phyloP scores from a whole-genome alignment of 2,113 vertebrate species.

The Semnornis frantzii region DNA sequence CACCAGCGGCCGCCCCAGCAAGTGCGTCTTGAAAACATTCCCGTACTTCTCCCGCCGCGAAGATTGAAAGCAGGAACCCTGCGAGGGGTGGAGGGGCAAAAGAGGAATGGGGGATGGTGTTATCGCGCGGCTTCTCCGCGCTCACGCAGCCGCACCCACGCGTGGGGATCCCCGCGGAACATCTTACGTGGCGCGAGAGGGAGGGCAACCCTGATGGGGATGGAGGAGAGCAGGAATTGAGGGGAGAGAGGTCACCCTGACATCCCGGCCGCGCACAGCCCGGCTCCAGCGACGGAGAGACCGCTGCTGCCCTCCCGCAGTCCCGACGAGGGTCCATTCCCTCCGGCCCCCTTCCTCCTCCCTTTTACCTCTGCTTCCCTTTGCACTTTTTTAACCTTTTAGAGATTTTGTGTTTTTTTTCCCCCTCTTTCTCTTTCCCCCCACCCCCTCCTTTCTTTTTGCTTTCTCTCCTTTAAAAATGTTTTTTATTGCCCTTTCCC shows the following conservation, averaged over 20 bases:
- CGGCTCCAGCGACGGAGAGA: background rate
- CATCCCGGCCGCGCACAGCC: background rate
- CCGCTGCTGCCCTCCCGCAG: background rate
- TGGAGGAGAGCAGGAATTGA: no score
- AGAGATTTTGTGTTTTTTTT: no score
- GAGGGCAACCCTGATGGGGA: background rate
- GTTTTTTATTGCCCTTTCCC: background rate
- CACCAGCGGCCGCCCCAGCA: constrained; percentile 92
- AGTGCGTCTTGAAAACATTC: constrained; percentile 96
- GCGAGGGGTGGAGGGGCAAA: background rate
- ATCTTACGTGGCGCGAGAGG: no score
- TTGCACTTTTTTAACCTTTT: background rate
- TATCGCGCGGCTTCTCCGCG: background rate
- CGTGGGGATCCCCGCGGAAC: background rate
- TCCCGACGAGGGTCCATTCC: background rate
- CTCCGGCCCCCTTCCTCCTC: background rate
- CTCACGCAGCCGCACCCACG: background rate
- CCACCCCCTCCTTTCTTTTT: background rate
- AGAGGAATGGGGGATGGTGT: background rate
- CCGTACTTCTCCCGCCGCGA: constrained; percentile 88
- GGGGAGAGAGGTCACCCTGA: background rate
- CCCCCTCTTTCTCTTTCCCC: background rate
- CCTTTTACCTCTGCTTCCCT: background rate
- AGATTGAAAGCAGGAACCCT: constrained; percentile 86
- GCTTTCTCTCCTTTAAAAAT: no score